These are phyloP conservation scores for Sinocyclocheilus anshuiensis DNA, from an alignment of 2,113 vertebrate genomes.

Conservation along the genomic window DNA sequence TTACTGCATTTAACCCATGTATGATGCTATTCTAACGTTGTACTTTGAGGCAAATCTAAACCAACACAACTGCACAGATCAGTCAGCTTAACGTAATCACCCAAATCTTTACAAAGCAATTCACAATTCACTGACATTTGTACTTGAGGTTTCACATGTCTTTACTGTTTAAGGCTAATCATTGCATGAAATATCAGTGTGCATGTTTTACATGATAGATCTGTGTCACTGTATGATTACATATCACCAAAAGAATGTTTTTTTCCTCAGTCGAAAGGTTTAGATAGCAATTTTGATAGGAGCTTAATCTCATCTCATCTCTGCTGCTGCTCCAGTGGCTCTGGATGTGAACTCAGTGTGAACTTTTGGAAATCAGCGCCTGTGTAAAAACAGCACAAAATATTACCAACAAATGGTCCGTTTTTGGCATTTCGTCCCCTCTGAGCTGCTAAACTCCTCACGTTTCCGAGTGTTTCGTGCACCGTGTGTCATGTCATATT, in stretches of 20 bases:
- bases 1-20: not conserved
- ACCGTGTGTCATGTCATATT: not conserved
- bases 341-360: not conserved
- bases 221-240: not conserved
- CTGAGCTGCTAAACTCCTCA: not conserved
- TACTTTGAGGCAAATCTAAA: not conserved
- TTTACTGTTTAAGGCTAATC: not conserved
- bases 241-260: not conserved
- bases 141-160: no score
- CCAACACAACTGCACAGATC: not conserved
- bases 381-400: constrained; percentile 8
- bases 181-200: not conserved
- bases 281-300: not conserved
- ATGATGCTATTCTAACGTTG: not conserved
- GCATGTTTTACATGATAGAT: not conserved
- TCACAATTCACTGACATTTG: no score
- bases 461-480: not conserved
- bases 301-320: not conserved
- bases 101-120: not conserved
- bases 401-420: not conserved
- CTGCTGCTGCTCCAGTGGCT: not conserved
- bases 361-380: not conserved
- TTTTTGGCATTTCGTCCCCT: no score
- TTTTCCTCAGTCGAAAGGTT: not conserved
- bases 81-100: not conserved